A percentile compares a stretch with the other conserved stretches of the same genome.
Evolutionary conservation across 2,797 vertebrate species (phyloP).

Genomic region (Adelosebastes latens): DNA sequence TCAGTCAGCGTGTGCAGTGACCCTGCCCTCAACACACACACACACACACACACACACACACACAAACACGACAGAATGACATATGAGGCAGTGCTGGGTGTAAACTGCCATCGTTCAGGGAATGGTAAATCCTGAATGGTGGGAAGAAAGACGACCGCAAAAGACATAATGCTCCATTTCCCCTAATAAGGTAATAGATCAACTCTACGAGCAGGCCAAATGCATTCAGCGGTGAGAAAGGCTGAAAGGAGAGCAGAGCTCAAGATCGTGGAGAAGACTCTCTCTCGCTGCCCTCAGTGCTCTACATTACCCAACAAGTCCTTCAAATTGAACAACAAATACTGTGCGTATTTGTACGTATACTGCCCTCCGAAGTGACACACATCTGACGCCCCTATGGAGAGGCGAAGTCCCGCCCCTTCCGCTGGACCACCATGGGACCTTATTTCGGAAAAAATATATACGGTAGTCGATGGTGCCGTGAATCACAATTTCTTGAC

Average conservation of each 20-base stretch:
- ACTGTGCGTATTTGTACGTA: neutral
- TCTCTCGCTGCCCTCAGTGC: neutral
- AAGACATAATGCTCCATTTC: constrained; percentile 79
- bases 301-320: neutral
- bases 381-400: neutral
- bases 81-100: constrained; percentile 76
- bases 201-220: constrained; percentile 41
- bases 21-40: constrained; percentile 23
- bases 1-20: constrained; percentile 22
- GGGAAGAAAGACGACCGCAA: constrained; percentile 79
- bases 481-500: no score
- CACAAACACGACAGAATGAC: constrained; percentile 65
- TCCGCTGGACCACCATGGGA: no score
- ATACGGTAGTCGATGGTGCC: no score
- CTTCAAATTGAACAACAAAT: neutral
- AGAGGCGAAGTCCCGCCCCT: no score
- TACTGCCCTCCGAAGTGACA: neutral
- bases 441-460: no score
- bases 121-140: constrained; percentile 82
- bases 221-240: constrained; percentile 10
- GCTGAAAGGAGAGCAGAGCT: constrained; percentile 11
- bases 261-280: neutral
- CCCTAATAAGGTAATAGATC: constrained; percentile 77
- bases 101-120: constrained; percentile 79
- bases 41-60: constrained; percentile 13